phyloP scores from a whole-genome alignment of 2,797 vertebrate species.

The Lates japonicus region DNA sequence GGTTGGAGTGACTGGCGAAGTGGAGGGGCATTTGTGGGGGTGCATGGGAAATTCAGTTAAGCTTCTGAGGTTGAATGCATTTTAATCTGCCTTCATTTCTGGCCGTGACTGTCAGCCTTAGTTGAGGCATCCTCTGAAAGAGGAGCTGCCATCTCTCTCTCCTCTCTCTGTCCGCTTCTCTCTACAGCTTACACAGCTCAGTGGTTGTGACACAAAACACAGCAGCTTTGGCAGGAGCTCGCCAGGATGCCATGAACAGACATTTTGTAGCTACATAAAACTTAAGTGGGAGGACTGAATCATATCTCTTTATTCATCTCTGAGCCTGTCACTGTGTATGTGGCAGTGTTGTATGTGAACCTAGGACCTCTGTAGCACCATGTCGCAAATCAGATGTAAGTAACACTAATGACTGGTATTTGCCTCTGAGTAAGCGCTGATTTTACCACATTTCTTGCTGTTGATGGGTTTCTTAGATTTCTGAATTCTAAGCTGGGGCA shows the following conservation, averaged over 20 bases:
- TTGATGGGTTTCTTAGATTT: not conserved
- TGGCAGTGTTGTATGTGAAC: constrained; percentile 6
- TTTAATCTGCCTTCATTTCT: constrained; percentile 78
- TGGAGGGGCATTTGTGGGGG: constrained; percentile 31
- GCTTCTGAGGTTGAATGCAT: constrained; percentile 79
- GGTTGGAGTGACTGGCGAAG: constrained; percentile 4
- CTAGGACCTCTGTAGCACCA: constrained; percentile 20
- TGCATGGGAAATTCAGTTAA: constrained; percentile 79
- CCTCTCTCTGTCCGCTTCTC: constrained; percentile 30
- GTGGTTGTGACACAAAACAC: constrained; percentile 56
- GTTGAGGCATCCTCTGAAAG: constrained; percentile 54
- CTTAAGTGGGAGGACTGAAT: constrained; percentile 50
- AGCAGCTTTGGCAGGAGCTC: constrained; percentile 58
- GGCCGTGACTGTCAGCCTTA: constrained; percentile 74
- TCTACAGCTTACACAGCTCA: constrained; percentile 40
- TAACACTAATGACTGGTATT: constrained; percentile 1
- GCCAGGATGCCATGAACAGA: constrained; percentile 47
- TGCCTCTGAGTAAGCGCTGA: not conserved
- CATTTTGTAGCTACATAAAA: constrained; percentile 45
- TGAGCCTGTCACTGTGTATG: constrained; percentile 16
- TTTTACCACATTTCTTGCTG: not conserved
- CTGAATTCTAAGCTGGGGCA: constrained; percentile 10
- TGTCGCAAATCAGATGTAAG: constrained; percentile 2
- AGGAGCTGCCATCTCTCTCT: constrained; percentile 44
- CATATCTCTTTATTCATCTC: constrained; percentile 32